phyloP scores from a whole-genome alignment of 2,113 vertebrate genomes.

The Podarcis muralis region DNA sequence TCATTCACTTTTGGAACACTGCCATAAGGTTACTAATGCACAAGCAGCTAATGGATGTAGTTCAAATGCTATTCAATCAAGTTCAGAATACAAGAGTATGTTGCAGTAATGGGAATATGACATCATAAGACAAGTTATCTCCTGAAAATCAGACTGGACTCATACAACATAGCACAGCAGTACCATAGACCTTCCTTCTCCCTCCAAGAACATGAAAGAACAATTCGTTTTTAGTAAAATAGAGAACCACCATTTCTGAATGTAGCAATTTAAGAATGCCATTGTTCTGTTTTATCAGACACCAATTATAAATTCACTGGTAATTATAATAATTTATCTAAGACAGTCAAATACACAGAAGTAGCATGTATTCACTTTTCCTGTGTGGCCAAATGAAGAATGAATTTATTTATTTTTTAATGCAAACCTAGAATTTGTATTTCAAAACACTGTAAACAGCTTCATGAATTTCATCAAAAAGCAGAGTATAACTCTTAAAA shows the following conservation, averaged over 20 bases:
- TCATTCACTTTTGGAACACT: slow-evolving; percentile 67
- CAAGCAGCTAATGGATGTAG: slow-evolving; percentile 68
- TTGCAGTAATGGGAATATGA: slow-evolving; percentile 67
- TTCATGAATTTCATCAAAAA: too few relatives aligned
- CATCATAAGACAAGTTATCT: slow-evolving; percentile 66
- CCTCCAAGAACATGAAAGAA: slow-evolving; percentile 9
- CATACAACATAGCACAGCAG: too few relatives aligned
- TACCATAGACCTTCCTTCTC: slow-evolving; percentile 23
- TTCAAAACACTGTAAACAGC: too few relatives aligned
- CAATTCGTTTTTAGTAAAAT: background rate
- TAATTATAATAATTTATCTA: background rate
- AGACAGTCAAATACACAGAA: background rate
- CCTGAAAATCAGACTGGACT: slow-evolving; percentile 52
- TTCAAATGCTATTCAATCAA: slow-evolving; percentile 67
- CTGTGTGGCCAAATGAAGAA: background rate
- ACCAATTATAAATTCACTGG: fast-evolving
- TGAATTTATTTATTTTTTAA: background rate
- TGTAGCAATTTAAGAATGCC: background rate
- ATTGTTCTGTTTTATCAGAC: background rate
- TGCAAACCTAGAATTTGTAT: background rate
- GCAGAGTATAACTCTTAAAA: too few relatives aligned
- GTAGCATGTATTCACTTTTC: background rate
- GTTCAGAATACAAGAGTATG: slow-evolving; percentile 16
- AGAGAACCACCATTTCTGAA: background rate
- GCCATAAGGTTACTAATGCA: slow-evolving; percentile 76